Conservation (phyloP, 1,140 invertebrate species). For the Euura saliciscinereae region DNA sequence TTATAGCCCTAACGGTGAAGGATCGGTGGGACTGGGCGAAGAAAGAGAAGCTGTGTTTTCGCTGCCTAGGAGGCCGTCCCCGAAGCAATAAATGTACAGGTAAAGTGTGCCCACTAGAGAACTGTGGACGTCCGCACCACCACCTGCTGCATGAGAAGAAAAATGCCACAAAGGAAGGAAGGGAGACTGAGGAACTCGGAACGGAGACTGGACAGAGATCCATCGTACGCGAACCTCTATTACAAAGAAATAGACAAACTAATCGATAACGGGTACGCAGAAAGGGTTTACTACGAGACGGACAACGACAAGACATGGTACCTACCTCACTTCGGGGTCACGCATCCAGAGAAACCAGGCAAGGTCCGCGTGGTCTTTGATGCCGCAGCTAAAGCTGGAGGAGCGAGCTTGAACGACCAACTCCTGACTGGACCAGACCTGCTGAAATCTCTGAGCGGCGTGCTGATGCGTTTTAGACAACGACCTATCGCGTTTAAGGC, state of each 20-base stretch:
- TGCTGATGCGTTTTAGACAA: constrained; percentile 43
- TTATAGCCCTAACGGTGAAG: not conserved
- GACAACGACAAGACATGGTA: constrained; percentile 23
- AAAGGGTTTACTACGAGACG: not conserved
- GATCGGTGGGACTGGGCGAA: not conserved
- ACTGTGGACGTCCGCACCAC: not conserved
- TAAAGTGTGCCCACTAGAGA: not conserved
- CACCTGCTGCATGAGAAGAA: not conserved
- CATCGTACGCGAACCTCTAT: constrained; percentile 2
- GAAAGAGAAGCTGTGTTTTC: constrained; percentile 11
- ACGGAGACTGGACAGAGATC: constrained; percentile 9
- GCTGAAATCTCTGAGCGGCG: constrained; percentile 30
- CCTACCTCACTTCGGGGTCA: constrained; percentile 39
- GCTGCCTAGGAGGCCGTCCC: not conserved
- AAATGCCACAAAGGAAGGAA: not conserved
- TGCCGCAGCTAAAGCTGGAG: constrained; percentile 29
- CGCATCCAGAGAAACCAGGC: constrained; percentile 33
- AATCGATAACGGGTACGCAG: not conserved
- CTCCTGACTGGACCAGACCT: constrained; percentile 39
- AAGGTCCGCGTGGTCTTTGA: constrained; percentile 39
- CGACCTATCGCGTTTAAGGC: constrained; percentile 33
- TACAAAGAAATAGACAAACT: not conserved
- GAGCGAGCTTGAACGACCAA: constrained; percentile 33
- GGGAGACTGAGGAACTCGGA: constrained; percentile 20
- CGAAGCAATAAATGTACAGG: not conserved